Conservation (phyloP, 2,888 invertebrate species). For the Diarsia rubi region DNA sequence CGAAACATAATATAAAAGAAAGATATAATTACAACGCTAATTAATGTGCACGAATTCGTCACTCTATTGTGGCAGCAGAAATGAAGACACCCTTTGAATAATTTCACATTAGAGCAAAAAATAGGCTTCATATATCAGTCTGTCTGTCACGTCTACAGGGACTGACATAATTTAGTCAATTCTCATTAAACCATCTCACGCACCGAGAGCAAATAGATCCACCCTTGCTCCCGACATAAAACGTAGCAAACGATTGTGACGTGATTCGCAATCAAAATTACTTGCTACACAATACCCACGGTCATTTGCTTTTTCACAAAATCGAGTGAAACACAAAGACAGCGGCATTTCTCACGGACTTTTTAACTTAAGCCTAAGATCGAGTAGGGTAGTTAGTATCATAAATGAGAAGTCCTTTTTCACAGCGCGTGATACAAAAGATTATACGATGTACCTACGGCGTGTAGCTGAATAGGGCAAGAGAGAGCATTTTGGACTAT, state of each 20-base stretch:
- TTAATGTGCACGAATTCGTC: constrained; percentile 16
- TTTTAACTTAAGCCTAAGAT: constrained; percentile 51
- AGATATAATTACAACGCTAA: constrained; percentile 10
- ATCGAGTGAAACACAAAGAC: constrained; percentile 47
- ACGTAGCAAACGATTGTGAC: constrained; percentile 72
- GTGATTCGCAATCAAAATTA: constrained; percentile 73
- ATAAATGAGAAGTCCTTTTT: constrained; percentile 58
- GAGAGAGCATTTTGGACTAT: constrained; percentile 47
- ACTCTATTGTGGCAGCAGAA: constrained; percentile 1
- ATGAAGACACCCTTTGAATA: constrained; percentile 12
- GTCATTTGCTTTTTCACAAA: constrained; percentile 32
- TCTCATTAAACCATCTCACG: constrained; percentile 70
- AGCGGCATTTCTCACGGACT: constrained; percentile 41
- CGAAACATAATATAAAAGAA: neutral
- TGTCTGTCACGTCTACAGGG: constrained; percentile 29
- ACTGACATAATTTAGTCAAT: constrained; percentile 48
- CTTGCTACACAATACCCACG: constrained; percentile 54
- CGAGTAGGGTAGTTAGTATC: constrained; percentile 52
- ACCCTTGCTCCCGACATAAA: constrained; percentile 71
- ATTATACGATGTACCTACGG: constrained; percentile 44
- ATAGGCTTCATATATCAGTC: constrained; percentile 22
- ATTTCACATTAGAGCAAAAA: constrained; percentile 15
- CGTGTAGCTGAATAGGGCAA: constrained; percentile 43
- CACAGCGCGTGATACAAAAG: constrained; percentile 57
- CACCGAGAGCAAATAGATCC: constrained; percentile 66